Conservation (phyloP, 2,113 vertebrate species). For the Sceloporus tristichus region DNA sequence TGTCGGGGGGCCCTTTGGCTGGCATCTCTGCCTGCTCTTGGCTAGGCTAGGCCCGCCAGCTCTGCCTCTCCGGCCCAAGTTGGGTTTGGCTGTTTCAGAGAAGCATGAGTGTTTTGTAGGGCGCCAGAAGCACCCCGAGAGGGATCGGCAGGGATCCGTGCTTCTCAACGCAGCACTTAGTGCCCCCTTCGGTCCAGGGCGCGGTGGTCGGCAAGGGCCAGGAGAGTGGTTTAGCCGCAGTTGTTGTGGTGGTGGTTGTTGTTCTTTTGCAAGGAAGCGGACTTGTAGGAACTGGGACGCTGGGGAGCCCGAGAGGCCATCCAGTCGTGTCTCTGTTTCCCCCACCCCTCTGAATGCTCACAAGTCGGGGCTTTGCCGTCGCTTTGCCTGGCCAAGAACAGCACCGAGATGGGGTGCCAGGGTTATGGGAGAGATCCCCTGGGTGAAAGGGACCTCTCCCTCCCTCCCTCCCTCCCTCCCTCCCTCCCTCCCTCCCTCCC, state of each 20-base stretch:
- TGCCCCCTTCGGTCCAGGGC: no score
- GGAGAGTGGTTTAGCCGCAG: neutral
- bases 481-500: no score
- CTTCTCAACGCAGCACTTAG: neutral
- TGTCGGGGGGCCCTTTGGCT: neutral
- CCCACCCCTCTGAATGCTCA: no score
- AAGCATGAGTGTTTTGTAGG: neutral
- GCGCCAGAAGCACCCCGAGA: neutral
- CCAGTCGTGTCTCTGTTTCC: conserved; percentile 27
- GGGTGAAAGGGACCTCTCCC: conserved; percentile 32
- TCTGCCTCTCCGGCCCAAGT: neutral
- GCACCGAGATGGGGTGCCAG: conserved; percentile 29
- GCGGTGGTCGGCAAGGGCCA: neutral
- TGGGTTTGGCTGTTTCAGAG: neutral
- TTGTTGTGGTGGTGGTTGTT: no score
- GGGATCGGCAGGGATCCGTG: neutral
- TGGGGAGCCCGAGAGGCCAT: conserved; percentile 49
- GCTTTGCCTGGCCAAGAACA: conserved; percentile 40
- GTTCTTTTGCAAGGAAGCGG: conserved; percentile 22
- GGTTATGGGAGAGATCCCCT: conserved; percentile 12
- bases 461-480: neutral
- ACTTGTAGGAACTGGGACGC: neutral
- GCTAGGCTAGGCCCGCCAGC: neutral
- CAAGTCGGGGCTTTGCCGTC: conserved; percentile 28
- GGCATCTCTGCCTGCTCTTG: neutral